Conservation (phyloP, 2,113 vertebrate species). For the Strix aluco region DNA sequence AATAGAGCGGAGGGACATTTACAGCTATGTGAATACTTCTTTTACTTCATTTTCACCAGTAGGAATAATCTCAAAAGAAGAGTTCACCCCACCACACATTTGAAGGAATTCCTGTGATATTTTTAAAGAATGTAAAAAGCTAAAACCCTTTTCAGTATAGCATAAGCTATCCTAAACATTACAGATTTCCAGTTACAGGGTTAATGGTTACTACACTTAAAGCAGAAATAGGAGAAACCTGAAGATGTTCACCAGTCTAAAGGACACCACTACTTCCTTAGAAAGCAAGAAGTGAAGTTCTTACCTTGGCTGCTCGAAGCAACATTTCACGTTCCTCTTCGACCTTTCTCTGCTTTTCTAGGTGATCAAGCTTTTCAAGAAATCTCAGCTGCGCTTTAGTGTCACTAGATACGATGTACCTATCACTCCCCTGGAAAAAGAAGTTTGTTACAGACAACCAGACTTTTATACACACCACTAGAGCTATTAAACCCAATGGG, state of each 20-base stretch:
- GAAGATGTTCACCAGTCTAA: not conserved
- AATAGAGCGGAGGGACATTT: not conserved
- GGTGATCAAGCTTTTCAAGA: conserved; percentile 88
- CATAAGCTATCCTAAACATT: not conserved
- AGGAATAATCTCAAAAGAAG: not conserved
- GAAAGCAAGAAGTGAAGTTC: not conserved
- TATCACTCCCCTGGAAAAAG: conserved; percentile 77
- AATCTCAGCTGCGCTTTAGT: conserved; percentile 89
- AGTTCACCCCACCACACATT: not conserved
- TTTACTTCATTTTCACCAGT: not conserved
- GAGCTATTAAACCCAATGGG: not conserved
- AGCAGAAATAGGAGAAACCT: not conserved
- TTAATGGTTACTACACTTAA: not conserved
- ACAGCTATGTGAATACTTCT: not conserved
- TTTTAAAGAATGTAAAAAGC: not conserved
- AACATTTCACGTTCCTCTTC: conserved; percentile 87
- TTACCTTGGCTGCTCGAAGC: conserved; percentile 87
- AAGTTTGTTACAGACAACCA: not conserved
- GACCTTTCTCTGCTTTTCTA: conserved; percentile 84
- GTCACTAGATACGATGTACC: conserved; percentile 80
- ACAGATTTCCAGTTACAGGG: not conserved
- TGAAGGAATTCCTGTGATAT: not conserved
- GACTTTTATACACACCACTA: not conserved
- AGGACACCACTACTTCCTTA: not conserved
- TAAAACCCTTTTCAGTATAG: not conserved